A percentile compares a stretch with the other conserved stretches of the same genome.
Conservation (phyloP, 2,888 invertebrate species). For the Drosophila mimica region DNA sequence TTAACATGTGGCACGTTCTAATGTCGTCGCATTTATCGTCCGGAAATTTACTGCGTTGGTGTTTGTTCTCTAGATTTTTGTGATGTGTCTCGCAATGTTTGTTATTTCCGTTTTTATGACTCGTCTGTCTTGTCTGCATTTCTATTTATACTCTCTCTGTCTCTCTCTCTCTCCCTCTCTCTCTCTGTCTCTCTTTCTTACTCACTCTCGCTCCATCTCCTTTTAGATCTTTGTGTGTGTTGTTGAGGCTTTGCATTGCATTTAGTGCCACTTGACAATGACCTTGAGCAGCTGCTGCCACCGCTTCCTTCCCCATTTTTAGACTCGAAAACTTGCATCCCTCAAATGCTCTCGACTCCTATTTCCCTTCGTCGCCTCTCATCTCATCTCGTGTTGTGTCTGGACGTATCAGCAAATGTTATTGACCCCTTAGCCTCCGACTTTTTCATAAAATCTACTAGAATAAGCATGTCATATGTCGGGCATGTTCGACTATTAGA, state of each 20-base stretch:
- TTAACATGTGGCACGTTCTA: conserved; percentile 63
- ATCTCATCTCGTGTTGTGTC: conserved; percentile 17
- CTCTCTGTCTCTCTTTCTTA: neutral
- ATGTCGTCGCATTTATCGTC: conserved; percentile 40
- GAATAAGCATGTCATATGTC: neutral
- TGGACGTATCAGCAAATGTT: conserved; percentile 45
- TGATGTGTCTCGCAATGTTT: conserved; percentile 7
- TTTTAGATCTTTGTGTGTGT: neutral
- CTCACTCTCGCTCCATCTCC: neutral
- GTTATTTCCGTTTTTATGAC: conserved; percentile 34
- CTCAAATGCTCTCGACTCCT: conserved; percentile 3
- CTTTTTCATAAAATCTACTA: conserved; percentile 5
- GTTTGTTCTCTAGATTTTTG: conserved; percentile 46
- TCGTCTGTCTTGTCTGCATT: conserved; percentile 40
- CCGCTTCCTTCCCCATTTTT: neutral
- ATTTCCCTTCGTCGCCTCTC: conserved; percentile 1
- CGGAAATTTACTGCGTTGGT: conserved; percentile 49
- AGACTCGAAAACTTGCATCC: neutral
- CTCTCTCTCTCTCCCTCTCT: neutral
- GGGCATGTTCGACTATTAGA: neutral
- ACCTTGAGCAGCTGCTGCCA: conserved; percentile 62
- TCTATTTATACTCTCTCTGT: conserved; percentile 35
- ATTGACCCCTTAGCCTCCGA: conserved; percentile 55
- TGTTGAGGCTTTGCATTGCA: conserved; percentile 28
- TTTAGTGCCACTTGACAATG: conserved; percentile 57